Conservation (phyloP, 2,888 invertebrate species). For the Nemurella pictetii region DNA sequence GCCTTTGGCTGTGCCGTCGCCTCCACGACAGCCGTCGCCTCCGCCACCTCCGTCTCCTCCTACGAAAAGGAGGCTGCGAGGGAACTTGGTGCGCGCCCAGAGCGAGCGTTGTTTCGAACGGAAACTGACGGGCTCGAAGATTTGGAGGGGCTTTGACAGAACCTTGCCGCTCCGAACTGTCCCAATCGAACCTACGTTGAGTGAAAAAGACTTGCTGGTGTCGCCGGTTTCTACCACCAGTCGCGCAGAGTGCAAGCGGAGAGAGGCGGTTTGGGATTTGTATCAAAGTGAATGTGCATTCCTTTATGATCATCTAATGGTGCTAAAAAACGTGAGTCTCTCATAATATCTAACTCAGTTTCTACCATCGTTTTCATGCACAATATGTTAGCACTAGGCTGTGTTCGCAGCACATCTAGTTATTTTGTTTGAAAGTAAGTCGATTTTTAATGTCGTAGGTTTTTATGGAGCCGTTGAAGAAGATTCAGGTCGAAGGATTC, state of each 20-base stretch:
- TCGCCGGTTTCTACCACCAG: constrained; percentile 44
- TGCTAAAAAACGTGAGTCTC: constrained; percentile 59
- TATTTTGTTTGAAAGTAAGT: background rate
- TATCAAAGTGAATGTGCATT: constrained; percentile 64
- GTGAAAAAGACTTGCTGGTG: constrained; percentile 44
- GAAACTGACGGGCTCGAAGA: constrained; percentile 40
- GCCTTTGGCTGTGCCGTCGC: constrained; percentile 12
- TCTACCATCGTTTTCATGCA: background rate
- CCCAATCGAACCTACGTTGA: constrained; percentile 42
- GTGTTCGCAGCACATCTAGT: background rate
- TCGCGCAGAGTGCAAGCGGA: constrained; percentile 51
- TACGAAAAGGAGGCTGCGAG: constrained; percentile 33
- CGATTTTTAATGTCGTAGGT: constrained; percentile 53
- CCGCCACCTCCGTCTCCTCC: constrained; percentile 30
- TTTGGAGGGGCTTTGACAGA: constrained; percentile 41
- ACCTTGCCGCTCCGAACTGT: constrained; percentile 41
- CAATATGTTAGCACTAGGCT: background rate
- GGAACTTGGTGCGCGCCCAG: constrained; percentile 48
- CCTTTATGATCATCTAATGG: constrained; percentile 63
- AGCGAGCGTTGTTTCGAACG: constrained; percentile 49
- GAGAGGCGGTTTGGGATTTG: constrained; percentile 64
- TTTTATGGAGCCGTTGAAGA: constrained; percentile 66
- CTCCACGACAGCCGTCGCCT: constrained; percentile 23
- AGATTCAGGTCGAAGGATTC: constrained; percentile 65
- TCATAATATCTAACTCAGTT: background rate